A percentile compares a stretch with the other conserved stretches of the same genome.
Evolutionary conservation across 1,140 invertebrate genomes (phyloP).

Genomic region (Pantala flavescens): DNA sequence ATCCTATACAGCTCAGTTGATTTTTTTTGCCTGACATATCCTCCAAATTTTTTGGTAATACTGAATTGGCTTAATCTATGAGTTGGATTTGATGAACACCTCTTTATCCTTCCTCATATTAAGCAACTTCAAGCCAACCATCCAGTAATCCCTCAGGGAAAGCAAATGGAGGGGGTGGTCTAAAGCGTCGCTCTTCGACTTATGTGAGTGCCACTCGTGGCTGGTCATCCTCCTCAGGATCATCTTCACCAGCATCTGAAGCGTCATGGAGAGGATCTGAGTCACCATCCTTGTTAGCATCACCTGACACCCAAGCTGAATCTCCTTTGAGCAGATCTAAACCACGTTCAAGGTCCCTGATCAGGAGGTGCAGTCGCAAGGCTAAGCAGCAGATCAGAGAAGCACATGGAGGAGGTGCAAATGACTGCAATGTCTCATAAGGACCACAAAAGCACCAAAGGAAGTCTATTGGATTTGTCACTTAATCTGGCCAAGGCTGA

Average conservation of each 20-base stretch:
- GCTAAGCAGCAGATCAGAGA: constrained; percentile 67
- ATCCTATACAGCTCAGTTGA: too few species aligned
- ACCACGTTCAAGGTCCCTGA: constrained; percentile 61
- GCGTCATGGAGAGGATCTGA: constrained; percentile 24
- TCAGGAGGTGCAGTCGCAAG: constrained; percentile 65
- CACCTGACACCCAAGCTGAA: constrained; percentile 21
- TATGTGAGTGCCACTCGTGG: constrained; percentile 46
- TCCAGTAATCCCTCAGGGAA: neutral
- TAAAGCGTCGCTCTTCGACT: constrained; percentile 62
- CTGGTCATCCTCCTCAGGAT: constrained; percentile 24
- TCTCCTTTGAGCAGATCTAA: constrained; percentile 39
- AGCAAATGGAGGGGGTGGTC: constrained; percentile 33
- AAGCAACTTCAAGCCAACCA: neutral
- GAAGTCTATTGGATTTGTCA: too few species aligned
- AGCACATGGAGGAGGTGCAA: constrained; percentile 42
- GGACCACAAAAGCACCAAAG: neutral
- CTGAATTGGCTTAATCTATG: too few species aligned
- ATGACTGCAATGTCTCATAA: constrained; percentile 65
- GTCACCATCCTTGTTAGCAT: constrained; percentile 20
- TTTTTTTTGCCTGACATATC: too few species aligned
- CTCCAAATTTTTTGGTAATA: too few species aligned
- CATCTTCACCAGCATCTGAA: constrained; percentile 31
- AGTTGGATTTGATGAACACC: too few species aligned
- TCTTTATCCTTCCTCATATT: too few species aligned
- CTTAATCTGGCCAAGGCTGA: too few species aligned